phyloP scores from a whole-genome alignment of 2,888 invertebrate species.

The Diloba caeruleocephala region DNA sequence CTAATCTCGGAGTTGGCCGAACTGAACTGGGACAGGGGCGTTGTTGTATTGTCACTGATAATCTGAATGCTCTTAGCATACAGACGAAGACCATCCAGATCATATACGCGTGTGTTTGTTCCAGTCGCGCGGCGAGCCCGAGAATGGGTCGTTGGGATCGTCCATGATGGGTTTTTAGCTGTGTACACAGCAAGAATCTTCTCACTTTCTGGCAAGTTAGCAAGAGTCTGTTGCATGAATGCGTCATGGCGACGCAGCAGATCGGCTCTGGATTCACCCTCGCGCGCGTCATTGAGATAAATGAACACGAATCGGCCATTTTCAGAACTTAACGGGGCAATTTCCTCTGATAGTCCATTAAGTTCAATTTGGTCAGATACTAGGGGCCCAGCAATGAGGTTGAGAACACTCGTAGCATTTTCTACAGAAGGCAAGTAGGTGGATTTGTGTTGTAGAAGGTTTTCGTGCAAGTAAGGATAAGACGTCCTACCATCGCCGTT shows the following conservation, averaged over 20 bases:
- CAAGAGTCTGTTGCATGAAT: slow-evolving; percentile 87
- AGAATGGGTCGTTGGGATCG: slow-evolving; percentile 63
- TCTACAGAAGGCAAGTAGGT: slow-evolving; percentile 91
- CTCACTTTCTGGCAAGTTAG: slow-evolving; percentile 77
- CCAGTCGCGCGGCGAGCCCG: slow-evolving; percentile 71
- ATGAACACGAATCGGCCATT: slow-evolving; percentile 87
- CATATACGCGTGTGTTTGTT: slow-evolving; percentile 1
- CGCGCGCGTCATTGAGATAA: slow-evolving; percentile 88
- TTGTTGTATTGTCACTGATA: slow-evolving; percentile 22
- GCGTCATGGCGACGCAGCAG: slow-evolving; percentile 90
- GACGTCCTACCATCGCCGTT: slow-evolving; percentile 75
- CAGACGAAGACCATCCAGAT: slow-evolving; percentile 63
- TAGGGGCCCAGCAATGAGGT: slow-evolving; percentile 80
- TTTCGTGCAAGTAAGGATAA: slow-evolving; percentile 76
- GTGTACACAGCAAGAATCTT: slow-evolving; percentile 90
- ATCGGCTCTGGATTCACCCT: slow-evolving; percentile 86
- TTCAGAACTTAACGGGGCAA: slow-evolving; percentile 58
- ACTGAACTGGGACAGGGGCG: not conserved
- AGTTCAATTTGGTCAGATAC: slow-evolving; percentile 73
- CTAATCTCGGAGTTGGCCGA: slow-evolving; percentile 44
- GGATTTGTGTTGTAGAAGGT: slow-evolving; percentile 62
- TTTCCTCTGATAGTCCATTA: slow-evolving; percentile 73
- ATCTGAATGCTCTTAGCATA: slow-evolving; percentile 55
- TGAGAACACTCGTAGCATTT: slow-evolving; percentile 88
- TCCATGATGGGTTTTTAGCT: slow-evolving; percentile 87